Conservation (phyloP, 2,113 vertebrate genomes). For the Drymodes brunneopygia region DNA sequence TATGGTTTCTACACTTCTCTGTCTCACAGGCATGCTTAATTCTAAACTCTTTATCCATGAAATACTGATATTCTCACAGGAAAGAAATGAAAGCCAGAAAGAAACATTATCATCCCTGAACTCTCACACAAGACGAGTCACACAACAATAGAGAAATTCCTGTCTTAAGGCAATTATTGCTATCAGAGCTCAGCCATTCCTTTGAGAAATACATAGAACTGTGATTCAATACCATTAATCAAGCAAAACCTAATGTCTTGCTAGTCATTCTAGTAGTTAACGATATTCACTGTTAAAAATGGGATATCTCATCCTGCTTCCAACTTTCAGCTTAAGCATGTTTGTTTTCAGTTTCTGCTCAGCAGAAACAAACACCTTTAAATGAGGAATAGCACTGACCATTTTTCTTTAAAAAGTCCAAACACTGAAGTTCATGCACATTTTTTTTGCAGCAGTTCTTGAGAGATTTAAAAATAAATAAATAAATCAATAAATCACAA, state of each 20-base stretch:
- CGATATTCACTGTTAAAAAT: background rate
- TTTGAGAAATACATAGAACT: background rate
- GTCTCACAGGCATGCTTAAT: background rate
- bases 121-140: background rate
- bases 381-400: background rate
- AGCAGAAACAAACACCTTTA: background rate
- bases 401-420: background rate
- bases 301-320: background rate
- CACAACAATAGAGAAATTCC: background rate
- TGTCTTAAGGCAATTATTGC: background rate
- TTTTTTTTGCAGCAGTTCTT: background rate
- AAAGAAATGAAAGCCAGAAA: background rate
- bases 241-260: background rate
- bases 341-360: background rate
- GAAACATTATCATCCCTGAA: background rate
- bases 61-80: background rate
- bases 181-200: background rate
- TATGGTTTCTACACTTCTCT: background rate
- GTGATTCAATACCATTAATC: background rate
- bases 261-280: background rate
- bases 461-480: background rate
- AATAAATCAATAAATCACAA: background rate
- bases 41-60: background rate
- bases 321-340: background rate
- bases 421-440: background rate